phyloP scores from a whole-genome alignment of 30 jellyfish, hydroid and myxozoan species.

The Turritopsis rubra region DNA sequence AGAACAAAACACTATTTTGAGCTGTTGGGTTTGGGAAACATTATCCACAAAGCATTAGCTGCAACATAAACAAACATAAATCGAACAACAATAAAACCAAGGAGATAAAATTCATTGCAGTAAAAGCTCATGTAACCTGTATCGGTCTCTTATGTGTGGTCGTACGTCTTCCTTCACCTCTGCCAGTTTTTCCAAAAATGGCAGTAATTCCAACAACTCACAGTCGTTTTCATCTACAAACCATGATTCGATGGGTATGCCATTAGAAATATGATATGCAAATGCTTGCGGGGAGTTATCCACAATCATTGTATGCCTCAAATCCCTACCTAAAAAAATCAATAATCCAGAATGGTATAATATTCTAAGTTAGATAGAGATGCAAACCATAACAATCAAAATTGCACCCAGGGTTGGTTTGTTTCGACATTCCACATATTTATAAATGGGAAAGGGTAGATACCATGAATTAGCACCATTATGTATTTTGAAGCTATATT shows the following conservation, averaged over 20 bases:
- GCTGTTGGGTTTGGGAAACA: too few species aligned
- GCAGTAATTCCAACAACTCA: constrained; percentile 81
- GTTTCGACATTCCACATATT: too few species aligned
- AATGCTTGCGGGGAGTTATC: constrained; percentile 98
- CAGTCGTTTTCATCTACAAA: constrained; percentile 91
- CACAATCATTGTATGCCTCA: constrained; percentile 76
- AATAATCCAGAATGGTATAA: too few species aligned
- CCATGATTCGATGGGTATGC: constrained; percentile 98
- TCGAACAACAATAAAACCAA: not conserved
- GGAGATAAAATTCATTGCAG: constrained; percentile 50
- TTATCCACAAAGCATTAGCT: not conserved
- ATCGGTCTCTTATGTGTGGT: constrained; percentile 95
- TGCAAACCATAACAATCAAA: not conserved
- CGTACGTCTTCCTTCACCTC: constrained; percentile 90
- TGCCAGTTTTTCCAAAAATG: constrained; percentile 84
- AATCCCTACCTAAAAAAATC: constrained; percentile 57
- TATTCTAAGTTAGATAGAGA: too few species aligned
- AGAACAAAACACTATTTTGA: too few species aligned
- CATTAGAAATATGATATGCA: constrained; percentile 94
- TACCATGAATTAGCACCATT: too few species aligned
- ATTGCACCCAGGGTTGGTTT: too few species aligned
- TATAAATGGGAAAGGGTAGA: too few species aligned
- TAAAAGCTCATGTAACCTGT: constrained; percentile 88
- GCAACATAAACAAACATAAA: not conserved
- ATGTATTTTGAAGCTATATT: too few species aligned